phyloP scores from a whole-genome alignment of 2,888 invertebrate genomes.

The Tenthredo livida region DNA sequence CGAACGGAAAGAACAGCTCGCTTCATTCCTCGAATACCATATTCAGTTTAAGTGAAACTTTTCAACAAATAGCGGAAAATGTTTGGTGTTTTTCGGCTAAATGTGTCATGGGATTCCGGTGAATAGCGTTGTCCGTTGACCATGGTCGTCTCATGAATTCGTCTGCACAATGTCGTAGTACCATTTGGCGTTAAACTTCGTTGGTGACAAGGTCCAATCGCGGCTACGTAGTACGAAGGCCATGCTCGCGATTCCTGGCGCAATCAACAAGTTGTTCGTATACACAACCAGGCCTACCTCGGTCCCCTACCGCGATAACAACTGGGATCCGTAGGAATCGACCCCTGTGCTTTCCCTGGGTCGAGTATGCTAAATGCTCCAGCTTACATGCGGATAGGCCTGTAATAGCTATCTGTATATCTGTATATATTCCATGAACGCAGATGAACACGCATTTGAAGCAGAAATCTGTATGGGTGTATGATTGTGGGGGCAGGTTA shows the following conservation, averaged over 20 bases:
- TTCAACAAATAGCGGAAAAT: background rate
- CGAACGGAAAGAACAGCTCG: background rate
- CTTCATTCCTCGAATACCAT: background rate
- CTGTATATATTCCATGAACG: background rate
- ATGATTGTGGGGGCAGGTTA: conserved; percentile 15
- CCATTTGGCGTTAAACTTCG: background rate
- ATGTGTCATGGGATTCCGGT: background rate
- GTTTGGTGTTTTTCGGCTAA: background rate
- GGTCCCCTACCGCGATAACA: conserved; percentile 40
- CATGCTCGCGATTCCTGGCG: conserved; percentile 28
- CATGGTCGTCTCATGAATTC: background rate
- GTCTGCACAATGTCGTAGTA: background rate
- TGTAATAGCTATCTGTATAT: conserved; percentile 34
- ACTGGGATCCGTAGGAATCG: conserved; percentile 36
- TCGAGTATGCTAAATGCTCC: conserved; percentile 50
- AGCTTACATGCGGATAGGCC: conserved; percentile 24
- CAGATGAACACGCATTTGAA: conserved; percentile 9
- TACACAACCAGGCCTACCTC: conserved; percentile 35
- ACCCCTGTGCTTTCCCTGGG: conserved; percentile 40
- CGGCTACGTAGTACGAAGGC: background rate
- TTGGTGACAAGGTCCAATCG: conserved; percentile 22
- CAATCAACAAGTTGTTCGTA: conserved; percentile 53
- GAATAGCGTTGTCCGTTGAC: background rate
- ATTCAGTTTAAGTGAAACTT: background rate
- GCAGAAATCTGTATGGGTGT: conserved; percentile 49